Conservation (phyloP, 2,113 vertebrate species). For the Marcusenius ussheri region DNA sequence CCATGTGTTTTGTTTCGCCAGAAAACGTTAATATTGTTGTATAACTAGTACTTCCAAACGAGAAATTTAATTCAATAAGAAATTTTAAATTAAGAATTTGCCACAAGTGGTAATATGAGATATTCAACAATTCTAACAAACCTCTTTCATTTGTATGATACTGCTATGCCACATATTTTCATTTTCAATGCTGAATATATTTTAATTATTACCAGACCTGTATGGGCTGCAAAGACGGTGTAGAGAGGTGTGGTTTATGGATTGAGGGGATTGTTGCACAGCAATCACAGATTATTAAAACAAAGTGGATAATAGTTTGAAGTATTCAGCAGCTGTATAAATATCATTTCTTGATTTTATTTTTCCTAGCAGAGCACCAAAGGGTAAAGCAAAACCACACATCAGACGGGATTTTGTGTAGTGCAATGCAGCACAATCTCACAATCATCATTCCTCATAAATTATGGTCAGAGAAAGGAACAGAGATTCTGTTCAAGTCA, state of each 20-base stretch:
- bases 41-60: not conserved
- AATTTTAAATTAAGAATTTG: not conserved
- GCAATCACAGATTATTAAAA: constrained; percentile 8
- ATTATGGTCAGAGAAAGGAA: not conserved
- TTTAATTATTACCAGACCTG: not conserved
- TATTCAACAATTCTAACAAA: not conserved
- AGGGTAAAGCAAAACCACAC: not conserved
- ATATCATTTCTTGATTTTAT: not conserved
- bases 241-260: not conserved
- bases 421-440: not conserved
- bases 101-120: not conserved
- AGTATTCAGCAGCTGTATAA: constrained; percentile 14
- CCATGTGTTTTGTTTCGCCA: not conserved
- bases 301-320: constrained; percentile 15
- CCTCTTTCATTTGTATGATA: not conserved
- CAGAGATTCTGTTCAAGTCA: not conserved
- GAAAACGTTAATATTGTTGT: not conserved
- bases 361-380: not conserved
- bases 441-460: not conserved
- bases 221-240: not conserved
- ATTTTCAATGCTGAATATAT: not conserved
- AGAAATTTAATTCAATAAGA: not conserved
- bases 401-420: not conserved
- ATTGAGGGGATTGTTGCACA: not conserved
- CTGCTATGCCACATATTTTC: not conserved